Conservation (phyloP, 2,113 vertebrate species). For the Strix aluco region DNA sequence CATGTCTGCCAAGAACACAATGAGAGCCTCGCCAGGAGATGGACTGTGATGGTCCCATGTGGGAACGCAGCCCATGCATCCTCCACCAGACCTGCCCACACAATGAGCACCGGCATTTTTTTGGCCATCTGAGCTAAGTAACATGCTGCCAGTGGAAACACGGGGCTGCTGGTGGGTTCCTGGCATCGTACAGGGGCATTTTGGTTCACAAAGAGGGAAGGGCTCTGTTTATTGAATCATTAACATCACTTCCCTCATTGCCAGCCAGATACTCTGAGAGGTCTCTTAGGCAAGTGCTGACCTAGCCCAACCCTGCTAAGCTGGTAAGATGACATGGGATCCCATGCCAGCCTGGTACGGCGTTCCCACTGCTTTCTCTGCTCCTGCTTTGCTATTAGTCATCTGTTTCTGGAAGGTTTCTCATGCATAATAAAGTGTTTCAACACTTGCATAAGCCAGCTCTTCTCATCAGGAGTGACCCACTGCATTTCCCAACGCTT, state of each 20-base stretch:
- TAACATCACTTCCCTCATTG: constrained; percentile 56
- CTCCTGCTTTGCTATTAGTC: constrained; percentile 52
- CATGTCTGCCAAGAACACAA: neutral
- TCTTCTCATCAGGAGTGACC: constrained; percentile 54
- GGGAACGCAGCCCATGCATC: neutral
- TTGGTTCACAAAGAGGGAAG: constrained; percentile 44
- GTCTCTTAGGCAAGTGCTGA: constrained; percentile 67
- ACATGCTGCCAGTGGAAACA: neutral
- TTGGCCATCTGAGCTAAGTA: neutral
- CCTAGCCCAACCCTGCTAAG: constrained; percentile 67
- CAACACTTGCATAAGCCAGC: constrained; percentile 42
- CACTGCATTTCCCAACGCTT: constrained; percentile 33
- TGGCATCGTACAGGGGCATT: neutral
- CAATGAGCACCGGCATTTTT: neutral
- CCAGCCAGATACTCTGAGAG: constrained; percentile 50
- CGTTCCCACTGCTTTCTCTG: constrained; percentile 58
- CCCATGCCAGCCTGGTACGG: constrained; percentile 36
- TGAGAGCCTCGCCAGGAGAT: rapidly evolving
- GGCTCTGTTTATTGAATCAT: constrained; percentile 62
- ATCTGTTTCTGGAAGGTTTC: constrained; percentile 64
- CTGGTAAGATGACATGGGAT: constrained; percentile 58
- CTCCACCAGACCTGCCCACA: neutral
- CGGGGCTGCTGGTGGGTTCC: neutral
- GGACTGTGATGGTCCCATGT: neutral
- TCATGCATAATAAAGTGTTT: constrained; percentile 62